Evolutionary conservation across 2,797 vertebrate species (phyloP), one percentile per base, ranked within the genome.

Genomic region (Anguilla marmorata): DNA sequence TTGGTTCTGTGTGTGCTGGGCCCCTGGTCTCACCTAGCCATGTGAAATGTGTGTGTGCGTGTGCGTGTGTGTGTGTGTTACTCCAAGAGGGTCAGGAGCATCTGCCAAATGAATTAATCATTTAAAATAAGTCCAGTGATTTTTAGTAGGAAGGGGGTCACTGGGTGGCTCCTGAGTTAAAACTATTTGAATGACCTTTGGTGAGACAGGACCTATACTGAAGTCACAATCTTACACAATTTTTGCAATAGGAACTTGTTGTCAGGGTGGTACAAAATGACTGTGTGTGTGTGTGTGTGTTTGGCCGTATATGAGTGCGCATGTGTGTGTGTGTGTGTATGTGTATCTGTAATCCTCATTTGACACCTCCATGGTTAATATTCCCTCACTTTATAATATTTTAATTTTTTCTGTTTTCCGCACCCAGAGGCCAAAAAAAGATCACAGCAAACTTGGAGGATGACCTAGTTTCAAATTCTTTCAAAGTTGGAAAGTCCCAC

Each of bases 401-500:
- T 89, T 86, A 88, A 85, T 66, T 88, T 30, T 89, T 69, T 63
- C 30, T 60, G 60, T 87, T 86, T 88, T 87, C 88, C 60, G 87
- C 63, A 33, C 50, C 85, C 87, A 88, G 89, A 87, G 48, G 76
- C 58, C 48, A 33, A 63, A 83, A 85, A 79, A 72, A 90, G 89
- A 89, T 54, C 86, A 90, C 85, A 88, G 76, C 90, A 91, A 91
- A 88, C 37, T 45, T 84, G 45, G 91, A 93, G 93, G 89, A 89
- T 95, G 94, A 95, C 94, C 94, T 93, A 95, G 91, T 95, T 95
- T 92, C 48, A 83, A 89, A 87, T 89, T 93, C 12, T 90, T 89
- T 91, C 87, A 93, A 92, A 93, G 92, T 94, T 95, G 56, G 92
- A 94, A 93, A 94, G 94, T 93, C 91, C 91, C 91, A 90, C 92